phyloP scores from a whole-genome alignment of 2,797 vertebrate species.

The Pogoniulus pusillus region DNA sequence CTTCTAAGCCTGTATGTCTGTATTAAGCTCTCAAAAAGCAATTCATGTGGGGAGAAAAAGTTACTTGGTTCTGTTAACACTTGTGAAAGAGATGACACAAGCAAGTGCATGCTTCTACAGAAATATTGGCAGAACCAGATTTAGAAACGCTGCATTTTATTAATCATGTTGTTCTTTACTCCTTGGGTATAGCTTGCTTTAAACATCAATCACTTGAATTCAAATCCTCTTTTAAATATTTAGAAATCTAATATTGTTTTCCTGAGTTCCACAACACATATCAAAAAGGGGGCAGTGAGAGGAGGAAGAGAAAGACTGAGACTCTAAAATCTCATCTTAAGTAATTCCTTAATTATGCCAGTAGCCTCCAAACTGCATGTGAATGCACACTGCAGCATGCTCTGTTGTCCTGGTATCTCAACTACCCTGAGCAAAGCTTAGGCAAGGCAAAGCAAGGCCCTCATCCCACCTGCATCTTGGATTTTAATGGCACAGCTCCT shows the following conservation, averaged over 20 bases:
- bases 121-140: not conserved
- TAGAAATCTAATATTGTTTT: not conserved
- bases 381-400: not conserved
- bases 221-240: not conserved
- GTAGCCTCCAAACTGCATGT: not conserved
- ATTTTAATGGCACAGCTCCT: no score
- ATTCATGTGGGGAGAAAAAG: not conserved
- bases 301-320: not conserved
- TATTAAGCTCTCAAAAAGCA: not conserved
- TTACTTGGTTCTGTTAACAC: not conserved
- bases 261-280: not conserved
- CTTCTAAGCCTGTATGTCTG: not conserved
- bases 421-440: not conserved
- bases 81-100: not conserved
- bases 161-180: not conserved
- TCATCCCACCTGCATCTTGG: not conserved
- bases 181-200: not conserved
- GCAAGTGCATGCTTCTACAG: not conserved
- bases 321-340: not conserved
- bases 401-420: not conserved
- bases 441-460: fast-evolving
- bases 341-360: not conserved
- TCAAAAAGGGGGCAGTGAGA: fast-evolving
- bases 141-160: not conserved
- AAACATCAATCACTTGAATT: not conserved